Percentiles rank a stretch among this genome's conserved stretches.
These are phyloP conservation scores for Plebejus argus DNA, from an alignment of 2,888 invertebrate genomes.

Conservation along the genomic window DNA sequence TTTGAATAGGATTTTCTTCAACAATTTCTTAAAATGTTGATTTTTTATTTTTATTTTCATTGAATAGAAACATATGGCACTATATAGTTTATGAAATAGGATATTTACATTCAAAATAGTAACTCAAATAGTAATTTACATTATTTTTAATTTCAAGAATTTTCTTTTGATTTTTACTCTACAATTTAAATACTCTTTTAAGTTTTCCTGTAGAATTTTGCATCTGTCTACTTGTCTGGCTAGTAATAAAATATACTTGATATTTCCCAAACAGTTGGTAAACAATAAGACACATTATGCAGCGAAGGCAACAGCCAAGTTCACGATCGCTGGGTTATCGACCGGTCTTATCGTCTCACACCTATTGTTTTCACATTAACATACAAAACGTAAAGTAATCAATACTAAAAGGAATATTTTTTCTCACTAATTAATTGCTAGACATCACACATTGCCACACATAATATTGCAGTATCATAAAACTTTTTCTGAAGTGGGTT, in stretches of 20 bases:
- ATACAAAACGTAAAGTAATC: not conserved
- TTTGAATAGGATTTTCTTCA: too few relatives aligned
- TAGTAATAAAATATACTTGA: not conserved
- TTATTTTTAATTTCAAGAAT: too few relatives aligned
- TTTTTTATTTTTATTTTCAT: too few relatives aligned
- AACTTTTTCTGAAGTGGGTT: not conserved
- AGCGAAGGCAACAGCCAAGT: conserved; percentile 71
- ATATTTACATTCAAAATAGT: too few relatives aligned
- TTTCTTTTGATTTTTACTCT: not conserved
- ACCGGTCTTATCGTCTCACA: conserved; percentile 67
- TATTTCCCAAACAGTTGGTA: conserved; percentile 31
- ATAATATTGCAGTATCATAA: conserved; percentile 6
- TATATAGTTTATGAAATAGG: too few relatives aligned
- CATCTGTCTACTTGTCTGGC: not conserved
- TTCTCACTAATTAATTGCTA: not conserved
- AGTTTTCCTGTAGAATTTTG: too few relatives aligned
- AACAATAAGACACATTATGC: conserved; percentile 56
- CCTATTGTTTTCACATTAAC: conserved; percentile 40
- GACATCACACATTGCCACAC: not conserved
- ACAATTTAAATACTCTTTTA: not conserved
- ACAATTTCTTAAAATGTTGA: not conserved
- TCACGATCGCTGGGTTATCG: conserved; percentile 68
- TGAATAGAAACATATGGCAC: not conserved
- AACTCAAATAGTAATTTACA: too few relatives aligned
- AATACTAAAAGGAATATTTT: not conserved